A percentile compares a stretch with the other conserved stretches of the same genome.
phyloP scores from a whole-genome alignment of 1,140 invertebrate species.

The Euwallacea fornicatus region DNA sequence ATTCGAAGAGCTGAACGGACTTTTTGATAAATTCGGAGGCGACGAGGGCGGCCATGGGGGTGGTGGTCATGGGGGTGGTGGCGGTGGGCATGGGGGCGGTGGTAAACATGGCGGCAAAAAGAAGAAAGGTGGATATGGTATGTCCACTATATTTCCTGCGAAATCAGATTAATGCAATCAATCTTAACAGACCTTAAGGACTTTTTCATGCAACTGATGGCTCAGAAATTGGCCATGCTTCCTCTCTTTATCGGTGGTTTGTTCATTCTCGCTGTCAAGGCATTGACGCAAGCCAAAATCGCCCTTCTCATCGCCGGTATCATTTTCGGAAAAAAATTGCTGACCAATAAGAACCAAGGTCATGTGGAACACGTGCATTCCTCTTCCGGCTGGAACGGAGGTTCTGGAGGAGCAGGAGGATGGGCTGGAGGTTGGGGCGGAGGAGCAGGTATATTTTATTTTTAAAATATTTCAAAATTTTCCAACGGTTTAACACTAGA shows the following conservation, averaged over 20 bases:
- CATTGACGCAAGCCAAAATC: slow-evolving; percentile 74
- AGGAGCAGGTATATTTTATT: slow-evolving; percentile 3
- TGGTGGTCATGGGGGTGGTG: slow-evolving; percentile 52
- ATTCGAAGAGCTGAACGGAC: slow-evolving; percentile 17
- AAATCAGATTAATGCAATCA: neutral
- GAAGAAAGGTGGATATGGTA: slow-evolving; percentile 23
- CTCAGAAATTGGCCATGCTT: slow-evolving; percentile 74
- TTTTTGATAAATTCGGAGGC: slow-evolving; percentile 51
- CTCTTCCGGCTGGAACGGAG: slow-evolving; percentile 51
- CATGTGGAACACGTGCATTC: slow-evolving; percentile 60
- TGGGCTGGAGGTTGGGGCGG: slow-evolving; percentile 16
- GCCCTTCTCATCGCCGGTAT: slow-evolving; percentile 73
- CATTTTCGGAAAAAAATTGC: slow-evolving; percentile 73
- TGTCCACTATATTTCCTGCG: neutral
- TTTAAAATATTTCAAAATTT: neutral
- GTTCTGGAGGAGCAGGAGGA: slow-evolving; percentile 51
- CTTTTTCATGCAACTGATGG: slow-evolving; percentile 76
- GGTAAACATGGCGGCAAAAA: slow-evolving; percentile 58
- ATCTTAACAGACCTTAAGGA: slow-evolving; percentile 69
- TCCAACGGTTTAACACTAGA: neutral
- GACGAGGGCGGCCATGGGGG: slow-evolving; percentile 8
- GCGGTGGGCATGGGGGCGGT: slow-evolving; percentile 51
- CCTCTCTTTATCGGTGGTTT: slow-evolving; percentile 72
- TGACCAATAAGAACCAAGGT: slow-evolving; percentile 64
- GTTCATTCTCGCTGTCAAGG: slow-evolving; percentile 73